phyloP scores from a whole-genome alignment of 2,888 invertebrate species.

The Cecidostiba fungosa region DNA sequence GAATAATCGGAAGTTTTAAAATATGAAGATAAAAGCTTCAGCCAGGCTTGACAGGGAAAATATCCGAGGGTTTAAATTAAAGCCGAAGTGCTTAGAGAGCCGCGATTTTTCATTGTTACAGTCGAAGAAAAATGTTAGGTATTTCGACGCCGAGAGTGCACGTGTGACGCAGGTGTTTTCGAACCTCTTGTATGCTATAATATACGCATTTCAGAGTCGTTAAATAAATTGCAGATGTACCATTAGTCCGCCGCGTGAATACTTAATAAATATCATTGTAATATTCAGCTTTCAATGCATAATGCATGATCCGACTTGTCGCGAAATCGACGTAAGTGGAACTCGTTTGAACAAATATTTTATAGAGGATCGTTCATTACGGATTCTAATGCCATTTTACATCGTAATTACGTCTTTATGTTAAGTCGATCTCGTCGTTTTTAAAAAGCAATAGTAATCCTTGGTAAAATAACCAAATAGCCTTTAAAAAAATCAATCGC shows the following conservation, averaged over 20 bases:
- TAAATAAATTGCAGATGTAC: neutral
- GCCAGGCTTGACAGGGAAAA: conserved; percentile 16
- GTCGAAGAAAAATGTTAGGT: conserved; percentile 8
- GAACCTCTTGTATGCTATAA: neutral
- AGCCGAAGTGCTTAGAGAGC: neutral
- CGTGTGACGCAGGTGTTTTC: neutral
- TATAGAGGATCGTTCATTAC: neutral
- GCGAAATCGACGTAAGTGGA: neutral
- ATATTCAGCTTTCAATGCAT: neutral
- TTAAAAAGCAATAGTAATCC: neutral
- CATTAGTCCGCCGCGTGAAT: neutral
- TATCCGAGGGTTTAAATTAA: conserved; percentile 30
- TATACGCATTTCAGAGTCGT: neutral
- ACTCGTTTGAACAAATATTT: neutral
- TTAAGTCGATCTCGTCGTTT: no score
- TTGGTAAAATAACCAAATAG: neutral
- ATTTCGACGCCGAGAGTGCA: neutral
- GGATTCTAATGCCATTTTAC: neutral
- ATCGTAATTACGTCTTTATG: neutral
- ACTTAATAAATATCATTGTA: neutral
- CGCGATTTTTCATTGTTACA: neutral
- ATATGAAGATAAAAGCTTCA: conserved; percentile 44
- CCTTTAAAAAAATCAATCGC: neutral
- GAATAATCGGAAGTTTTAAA: conserved; percentile 55
- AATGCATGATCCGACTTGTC: neutral